Conservation (phyloP, 2,888 invertebrate genomes). For the Paralinhomoeus sp. region DNA sequence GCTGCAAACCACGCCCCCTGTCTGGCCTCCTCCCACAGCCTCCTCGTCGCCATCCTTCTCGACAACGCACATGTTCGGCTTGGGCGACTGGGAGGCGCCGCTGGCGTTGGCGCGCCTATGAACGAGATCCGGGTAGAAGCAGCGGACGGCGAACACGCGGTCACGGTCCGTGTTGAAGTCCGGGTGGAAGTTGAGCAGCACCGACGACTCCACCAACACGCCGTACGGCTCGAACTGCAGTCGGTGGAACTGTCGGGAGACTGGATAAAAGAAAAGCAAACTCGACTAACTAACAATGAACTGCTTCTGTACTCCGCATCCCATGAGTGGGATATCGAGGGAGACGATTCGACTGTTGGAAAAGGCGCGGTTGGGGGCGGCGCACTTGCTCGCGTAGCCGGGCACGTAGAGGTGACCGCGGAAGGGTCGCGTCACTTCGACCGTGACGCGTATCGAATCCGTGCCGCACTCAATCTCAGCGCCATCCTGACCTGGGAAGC, state of each 20-base stretch:
- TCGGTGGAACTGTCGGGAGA: too few relatives aligned
- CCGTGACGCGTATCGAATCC: conserved; percentile 8
- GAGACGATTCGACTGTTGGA: neutral
- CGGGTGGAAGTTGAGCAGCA: conserved; percentile 12
- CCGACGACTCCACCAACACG: conserved; percentile 10
- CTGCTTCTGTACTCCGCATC: conserved; percentile 10
- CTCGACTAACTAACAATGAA: conserved; percentile 7
- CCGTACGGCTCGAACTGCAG: conserved; percentile 11
- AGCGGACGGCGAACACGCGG: conserved; percentile 9
- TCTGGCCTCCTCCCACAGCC: neutral
- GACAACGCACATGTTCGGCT: too few relatives aligned
- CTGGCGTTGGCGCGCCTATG: neutral
- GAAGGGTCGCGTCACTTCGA: conserved; percentile 10
- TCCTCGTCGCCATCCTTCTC: too few relatives aligned
- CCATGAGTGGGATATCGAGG: conserved; percentile 4
- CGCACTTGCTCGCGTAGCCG: conserved; percentile 4
- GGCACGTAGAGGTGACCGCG: conserved; percentile 12
- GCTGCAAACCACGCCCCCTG: neutral
- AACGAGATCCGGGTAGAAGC: conserved; percentile 13
- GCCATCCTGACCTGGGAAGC: conserved; percentile 6
- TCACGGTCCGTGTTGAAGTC: conserved; percentile 9
- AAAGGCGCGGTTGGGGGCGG: neutral
- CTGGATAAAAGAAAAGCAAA: too few relatives aligned
- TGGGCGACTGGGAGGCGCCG: too few relatives aligned
- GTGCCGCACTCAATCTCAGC: conserved; percentile 11